phyloP scores from a whole-genome alignment of 2,113 vertebrate genomes.

The Ranitomeya imitator region DNA sequence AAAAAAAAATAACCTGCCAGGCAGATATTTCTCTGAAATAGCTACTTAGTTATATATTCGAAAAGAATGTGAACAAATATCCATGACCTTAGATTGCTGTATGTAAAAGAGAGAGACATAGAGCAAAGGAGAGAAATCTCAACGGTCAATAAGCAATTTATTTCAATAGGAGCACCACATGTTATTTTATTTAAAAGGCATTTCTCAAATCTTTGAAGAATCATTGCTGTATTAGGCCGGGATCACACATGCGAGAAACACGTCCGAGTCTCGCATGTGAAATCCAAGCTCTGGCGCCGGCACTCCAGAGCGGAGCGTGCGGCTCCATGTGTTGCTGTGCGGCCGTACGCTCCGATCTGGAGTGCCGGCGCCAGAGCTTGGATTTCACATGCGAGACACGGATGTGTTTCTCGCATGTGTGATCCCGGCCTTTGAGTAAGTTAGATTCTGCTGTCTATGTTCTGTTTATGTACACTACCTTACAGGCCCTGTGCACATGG shows the following conservation, averaged over 20 bases:
- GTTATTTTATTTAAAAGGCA: background rate
- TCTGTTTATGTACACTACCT: background rate
- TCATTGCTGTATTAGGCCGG: background rate
- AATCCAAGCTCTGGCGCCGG: too few relatives aligned
- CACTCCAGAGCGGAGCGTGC: too few relatives aligned
- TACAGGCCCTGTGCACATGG: background rate
- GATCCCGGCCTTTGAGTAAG: too few relatives aligned
- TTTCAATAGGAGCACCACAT: background rate
- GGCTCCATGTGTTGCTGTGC: too few relatives aligned
- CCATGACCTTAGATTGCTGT: background rate
- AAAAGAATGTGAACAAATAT: conserved; percentile 28
- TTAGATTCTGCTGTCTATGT: background rate
- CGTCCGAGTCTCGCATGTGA: too few relatives aligned
- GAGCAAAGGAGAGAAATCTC: background rate
- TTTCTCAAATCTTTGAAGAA: background rate
- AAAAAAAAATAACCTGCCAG: conserved; percentile 8
- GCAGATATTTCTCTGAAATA: background rate
- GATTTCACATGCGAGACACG: too few relatives aligned
- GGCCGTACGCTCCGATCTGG: too few relatives aligned
- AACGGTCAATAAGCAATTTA: background rate
- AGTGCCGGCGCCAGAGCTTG: too few relatives aligned
- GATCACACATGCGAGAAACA: too few relatives aligned
- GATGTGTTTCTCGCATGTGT: too few relatives aligned
- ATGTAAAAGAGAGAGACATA: background rate
- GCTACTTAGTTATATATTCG: background rate